Evolutionary conservation across 2,888 invertebrate species (phyloP).

Genomic region (Myopa testacea): DNA sequence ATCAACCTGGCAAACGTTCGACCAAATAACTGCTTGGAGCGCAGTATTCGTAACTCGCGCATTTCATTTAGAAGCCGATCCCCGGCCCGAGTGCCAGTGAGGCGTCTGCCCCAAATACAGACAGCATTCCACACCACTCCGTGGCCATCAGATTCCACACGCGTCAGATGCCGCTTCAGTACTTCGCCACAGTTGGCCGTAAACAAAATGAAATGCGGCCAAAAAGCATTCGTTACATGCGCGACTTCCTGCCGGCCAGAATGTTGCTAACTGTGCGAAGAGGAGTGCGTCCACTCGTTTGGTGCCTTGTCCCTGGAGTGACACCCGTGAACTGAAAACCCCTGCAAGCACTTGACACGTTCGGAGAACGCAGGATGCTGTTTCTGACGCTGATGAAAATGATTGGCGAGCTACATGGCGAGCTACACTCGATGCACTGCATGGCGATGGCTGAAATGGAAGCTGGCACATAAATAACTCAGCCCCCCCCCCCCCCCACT

Average conservation of each 20-base stretch:
- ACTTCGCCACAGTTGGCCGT: conserved; percentile 10
- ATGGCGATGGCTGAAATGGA: no score
- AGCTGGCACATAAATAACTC: no score
- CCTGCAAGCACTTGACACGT: neutral
- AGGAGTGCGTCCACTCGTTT: conserved; percentile 1
- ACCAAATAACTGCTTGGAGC: neutral
- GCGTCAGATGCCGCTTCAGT: neutral
- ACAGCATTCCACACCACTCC: conserved; percentile 3
- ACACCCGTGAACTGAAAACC: neutral
- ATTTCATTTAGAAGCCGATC: no score
- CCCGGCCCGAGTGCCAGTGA: no score
- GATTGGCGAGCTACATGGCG: neutral
- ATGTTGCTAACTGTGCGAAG: neutral
- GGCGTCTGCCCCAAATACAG: neutral
- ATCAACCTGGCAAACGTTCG: no score
- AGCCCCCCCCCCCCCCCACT: no score
- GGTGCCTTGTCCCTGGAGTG: neutral
- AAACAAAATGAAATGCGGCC: conserved; percentile 28
- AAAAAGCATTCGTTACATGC: neutral
- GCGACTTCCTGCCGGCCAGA: neutral
- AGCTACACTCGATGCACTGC: neutral
- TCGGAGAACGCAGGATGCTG: neutral
- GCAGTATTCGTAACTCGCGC: no score
- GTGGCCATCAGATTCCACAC: conserved; percentile 1
- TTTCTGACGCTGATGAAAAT: neutral